Evolutionary conservation across 2,113 vertebrate genomes (phyloP).

Genomic region (Alethe castanea): DNA sequence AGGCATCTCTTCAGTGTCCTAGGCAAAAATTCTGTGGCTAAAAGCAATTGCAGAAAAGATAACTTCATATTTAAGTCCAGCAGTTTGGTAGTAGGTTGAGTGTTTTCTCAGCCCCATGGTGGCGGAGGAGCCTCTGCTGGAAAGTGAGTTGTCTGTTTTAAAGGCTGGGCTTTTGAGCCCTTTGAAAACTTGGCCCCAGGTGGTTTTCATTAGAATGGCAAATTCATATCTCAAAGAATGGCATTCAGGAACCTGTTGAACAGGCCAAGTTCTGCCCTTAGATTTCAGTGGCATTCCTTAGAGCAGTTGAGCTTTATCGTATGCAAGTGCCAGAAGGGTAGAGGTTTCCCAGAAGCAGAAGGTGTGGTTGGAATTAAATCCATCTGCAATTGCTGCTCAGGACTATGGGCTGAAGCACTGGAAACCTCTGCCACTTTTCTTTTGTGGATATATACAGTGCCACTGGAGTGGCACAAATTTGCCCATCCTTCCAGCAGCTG

Average conservation of each 20-base stretch:
- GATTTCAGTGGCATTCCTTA: slow-evolving; percentile 24
- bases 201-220: slow-evolving; percentile 49
- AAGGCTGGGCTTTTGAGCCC: neutral
- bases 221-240: slow-evolving; percentile 40
- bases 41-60: neutral
- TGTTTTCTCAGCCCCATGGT: neutral
- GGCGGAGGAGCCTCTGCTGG: neutral
- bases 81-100: neutral
- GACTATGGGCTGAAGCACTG: neutral
- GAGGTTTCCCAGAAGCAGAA: slow-evolving; percentile 34
- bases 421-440: neutral
- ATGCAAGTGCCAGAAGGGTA: neutral
- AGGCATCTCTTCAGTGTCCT: neutral
- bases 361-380: slow-evolving; percentile 21
- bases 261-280: slow-evolving; percentile 17
- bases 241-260: slow-evolving; percentile 32
- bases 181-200: slow-evolving; percentile 56
- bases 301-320: neutral
- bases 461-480: neutral
- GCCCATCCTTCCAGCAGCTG: neutral
- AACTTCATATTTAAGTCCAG: neutral
- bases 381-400: neutral
- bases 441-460: neutral
- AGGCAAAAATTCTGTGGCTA: neutral
- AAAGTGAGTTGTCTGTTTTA: neutral